These are phyloP conservation scores for Vireo griseus DNA, from an alignment of 2,797 vertebrate genomes.

Conservation along the genomic window DNA sequence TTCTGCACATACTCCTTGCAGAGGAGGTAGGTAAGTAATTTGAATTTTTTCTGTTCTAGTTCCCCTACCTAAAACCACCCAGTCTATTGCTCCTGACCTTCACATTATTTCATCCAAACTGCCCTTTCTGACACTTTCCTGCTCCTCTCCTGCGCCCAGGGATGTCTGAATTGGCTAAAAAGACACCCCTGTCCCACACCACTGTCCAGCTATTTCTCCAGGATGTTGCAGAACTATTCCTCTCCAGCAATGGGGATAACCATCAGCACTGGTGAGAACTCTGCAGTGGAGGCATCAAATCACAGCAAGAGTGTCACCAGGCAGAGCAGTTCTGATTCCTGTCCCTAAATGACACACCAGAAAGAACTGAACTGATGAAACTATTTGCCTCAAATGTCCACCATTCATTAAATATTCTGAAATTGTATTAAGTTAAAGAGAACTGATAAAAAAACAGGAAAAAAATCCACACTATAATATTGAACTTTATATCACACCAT, in stretches of 20 bases:
- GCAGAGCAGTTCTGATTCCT: background rate
- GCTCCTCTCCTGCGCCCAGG: background rate
- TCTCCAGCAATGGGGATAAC: background rate
- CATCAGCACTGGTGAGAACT: background rate
- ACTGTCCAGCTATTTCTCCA: fast-evolving
- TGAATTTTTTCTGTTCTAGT: background rate
- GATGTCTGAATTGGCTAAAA: background rate
- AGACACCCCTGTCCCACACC: fast-evolving
- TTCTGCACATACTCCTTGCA: background rate
- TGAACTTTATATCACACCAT: background rate
- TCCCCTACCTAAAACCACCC: fast-evolving
- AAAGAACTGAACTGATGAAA: background rate
- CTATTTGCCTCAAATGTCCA: background rate
- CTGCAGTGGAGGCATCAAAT: background rate
- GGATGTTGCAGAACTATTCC: background rate
- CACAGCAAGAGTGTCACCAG: background rate
- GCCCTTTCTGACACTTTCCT: background rate
- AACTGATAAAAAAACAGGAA: background rate
- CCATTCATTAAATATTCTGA: background rate
- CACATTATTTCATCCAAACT: background rate
- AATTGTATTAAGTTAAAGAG: background rate
- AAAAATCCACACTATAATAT: background rate
- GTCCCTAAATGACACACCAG: background rate
- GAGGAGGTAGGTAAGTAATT: background rate
- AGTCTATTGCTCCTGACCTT: background rate